Conservation (phyloP, 2,888 invertebrate species). For the Melieria crassipennis region DNA sequence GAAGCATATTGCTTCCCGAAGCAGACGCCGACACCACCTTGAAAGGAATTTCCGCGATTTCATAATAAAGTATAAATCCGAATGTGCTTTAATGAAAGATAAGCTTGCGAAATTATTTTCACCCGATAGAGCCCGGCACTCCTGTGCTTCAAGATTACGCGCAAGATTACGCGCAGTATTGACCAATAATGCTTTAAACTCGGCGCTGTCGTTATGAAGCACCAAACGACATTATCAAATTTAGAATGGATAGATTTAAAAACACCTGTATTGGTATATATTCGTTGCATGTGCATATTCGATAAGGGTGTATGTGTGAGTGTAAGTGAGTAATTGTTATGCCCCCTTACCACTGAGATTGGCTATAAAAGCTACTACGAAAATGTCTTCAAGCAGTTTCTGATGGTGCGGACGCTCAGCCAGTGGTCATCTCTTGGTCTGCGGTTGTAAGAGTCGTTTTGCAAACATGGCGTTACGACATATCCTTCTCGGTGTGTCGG, state of each 20-base stretch:
- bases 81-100: background rate
- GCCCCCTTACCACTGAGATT: slow-evolving; percentile 11
- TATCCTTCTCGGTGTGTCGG: slow-evolving; percentile 43
- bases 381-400: slow-evolving; percentile 41
- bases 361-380: slow-evolving; percentile 49
- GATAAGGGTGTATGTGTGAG: background rate
- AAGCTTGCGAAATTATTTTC: background rate
- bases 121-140: background rate
- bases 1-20: no score
- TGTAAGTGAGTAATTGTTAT: background rate
- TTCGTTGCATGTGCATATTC: background rate
- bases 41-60: slow-evolving; percentile 3
- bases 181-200: background rate
- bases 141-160: background rate
- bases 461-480: slow-evolving; percentile 42
- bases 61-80: background rate
- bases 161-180: background rate
- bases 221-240: slow-evolving; percentile 1
- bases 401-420: slow-evolving; percentile 36
- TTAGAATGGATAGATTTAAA: background rate
- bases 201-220: background rate
- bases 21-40: background rate
- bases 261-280: background rate
- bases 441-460: slow-evolving; percentile 9
- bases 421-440: slow-evolving; percentile 21